These are phyloP conservation scores for Rhagoletis pomonella DNA, from an alignment of 1,140 invertebrate species.

Conservation along the genomic window DNA sequence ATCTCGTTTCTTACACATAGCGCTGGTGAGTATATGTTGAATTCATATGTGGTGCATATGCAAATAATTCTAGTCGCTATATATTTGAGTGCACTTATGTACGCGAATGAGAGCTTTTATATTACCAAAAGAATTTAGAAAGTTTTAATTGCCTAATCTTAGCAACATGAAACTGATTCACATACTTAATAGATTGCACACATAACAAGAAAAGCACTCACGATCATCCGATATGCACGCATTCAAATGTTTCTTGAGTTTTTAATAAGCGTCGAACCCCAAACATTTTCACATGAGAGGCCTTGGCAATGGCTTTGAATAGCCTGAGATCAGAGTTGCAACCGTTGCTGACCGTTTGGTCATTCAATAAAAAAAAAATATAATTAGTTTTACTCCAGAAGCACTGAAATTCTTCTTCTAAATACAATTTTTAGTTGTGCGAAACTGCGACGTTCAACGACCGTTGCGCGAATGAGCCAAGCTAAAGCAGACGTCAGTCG, in stretches of 20 bases:
- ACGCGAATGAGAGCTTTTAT: not conserved
- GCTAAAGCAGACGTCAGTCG: constrained; percentile 53
- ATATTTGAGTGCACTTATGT: not conserved
- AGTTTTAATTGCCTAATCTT: not conserved
- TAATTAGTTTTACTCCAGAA: not conserved
- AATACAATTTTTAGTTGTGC: constrained; percentile 3
- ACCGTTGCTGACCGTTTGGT: not conserved
- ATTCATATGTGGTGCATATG: no score
- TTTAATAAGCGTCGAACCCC: not conserved
- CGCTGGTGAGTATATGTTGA: not conserved
- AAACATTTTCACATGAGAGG: not conserved
- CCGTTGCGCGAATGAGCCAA: constrained; percentile 56
- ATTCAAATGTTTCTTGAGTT: not conserved
- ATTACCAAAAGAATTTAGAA: not conserved
- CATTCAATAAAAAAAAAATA: not conserved
- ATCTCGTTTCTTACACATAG: not conserved
- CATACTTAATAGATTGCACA: not conserved
- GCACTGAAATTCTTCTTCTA: not conserved
- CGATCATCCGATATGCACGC: not conserved
- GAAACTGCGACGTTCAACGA: constrained; percentile 58
- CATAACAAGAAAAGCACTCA: not conserved
- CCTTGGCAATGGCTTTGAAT: not conserved
- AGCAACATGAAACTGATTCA: not conserved
- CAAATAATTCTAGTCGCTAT: not conserved
- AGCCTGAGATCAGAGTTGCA: not conserved